Conservation (phyloP, 2,113 vertebrate genomes). For the Pachyramphus minor region DNA sequence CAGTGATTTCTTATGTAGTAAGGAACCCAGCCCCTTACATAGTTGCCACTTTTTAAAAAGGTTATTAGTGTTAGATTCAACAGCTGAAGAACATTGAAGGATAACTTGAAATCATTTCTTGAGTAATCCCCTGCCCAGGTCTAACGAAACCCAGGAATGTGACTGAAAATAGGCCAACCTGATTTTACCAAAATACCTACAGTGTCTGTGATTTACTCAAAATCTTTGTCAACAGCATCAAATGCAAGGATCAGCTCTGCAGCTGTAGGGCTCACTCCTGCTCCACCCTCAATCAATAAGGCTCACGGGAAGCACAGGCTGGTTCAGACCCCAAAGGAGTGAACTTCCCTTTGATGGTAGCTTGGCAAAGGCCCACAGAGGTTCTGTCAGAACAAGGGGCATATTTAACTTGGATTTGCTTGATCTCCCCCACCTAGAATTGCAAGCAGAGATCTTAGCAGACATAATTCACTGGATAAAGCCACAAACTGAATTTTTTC, state of each 20-base stretch:
- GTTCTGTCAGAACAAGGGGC: background rate
- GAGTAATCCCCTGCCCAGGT: background rate
- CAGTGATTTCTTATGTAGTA: background rate
- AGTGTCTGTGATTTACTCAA: background rate
- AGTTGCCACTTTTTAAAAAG: background rate
- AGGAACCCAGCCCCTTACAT: background rate
- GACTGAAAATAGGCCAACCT: background rate
- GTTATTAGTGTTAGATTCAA: background rate
- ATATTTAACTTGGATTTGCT: slow-evolving; percentile 1
- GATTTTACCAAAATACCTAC: background rate
- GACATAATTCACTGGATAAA: background rate
- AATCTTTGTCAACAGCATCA: background rate
- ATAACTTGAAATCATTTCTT: background rate
- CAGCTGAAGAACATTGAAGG: background rate
- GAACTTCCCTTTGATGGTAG: background rate
- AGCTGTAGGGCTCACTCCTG: background rate
- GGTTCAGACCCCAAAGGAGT: background rate
- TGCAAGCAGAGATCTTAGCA: background rate
- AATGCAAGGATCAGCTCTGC: background rate
- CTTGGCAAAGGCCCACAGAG: background rate
- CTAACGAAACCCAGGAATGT: background rate
- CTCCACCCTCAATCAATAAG: background rate
- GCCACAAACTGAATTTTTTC: background rate
- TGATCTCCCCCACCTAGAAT: background rate
- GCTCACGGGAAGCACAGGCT: background rate